These are phyloP conservation scores for Labeo calbasu DNA, from an alignment of 2,797 vertebrate species.

Conservation along the genomic window DNA sequence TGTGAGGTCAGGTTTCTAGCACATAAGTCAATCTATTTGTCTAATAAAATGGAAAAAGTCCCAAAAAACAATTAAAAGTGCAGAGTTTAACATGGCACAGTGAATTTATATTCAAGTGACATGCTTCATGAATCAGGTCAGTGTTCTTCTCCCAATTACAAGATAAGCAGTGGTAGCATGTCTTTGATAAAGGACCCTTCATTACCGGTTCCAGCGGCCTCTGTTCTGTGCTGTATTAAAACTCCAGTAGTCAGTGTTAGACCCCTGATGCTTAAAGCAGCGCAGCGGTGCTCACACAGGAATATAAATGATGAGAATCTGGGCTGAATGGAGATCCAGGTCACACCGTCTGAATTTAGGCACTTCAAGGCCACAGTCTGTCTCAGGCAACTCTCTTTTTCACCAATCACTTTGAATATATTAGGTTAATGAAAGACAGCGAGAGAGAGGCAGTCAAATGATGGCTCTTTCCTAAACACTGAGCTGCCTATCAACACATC, in stretches of 20 bases:
- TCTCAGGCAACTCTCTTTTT: conserved; percentile 56
- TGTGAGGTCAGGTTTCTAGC: background rate
- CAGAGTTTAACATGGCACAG: background rate
- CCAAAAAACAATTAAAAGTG: background rate
- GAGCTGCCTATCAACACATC: background rate
- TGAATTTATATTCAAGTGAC: conserved; percentile 4
- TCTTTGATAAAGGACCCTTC: conserved; percentile 11
- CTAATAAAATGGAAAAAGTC: background rate
- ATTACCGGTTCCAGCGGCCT: background rate
- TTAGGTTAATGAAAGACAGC: conserved; percentile 73
- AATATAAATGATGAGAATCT: conserved; percentile 55
- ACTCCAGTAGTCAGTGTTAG: conserved; percentile 29
- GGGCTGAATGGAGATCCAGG: conserved; percentile 68
- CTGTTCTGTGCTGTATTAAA: conserved; percentile 17
- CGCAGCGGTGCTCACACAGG: conserved; percentile 28
- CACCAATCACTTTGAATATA: conserved; percentile 68
- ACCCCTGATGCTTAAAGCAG: conserved; percentile 34
- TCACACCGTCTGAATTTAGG: conserved; percentile 65
- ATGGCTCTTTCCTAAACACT: background rate
- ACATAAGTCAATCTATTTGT: background rate
- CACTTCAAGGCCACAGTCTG: conserved; percentile 59
- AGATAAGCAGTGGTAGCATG: conserved; percentile 5
- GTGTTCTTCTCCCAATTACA: conserved; percentile 20
- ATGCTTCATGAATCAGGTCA: conserved; percentile 32
- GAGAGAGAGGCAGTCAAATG: background rate